Evolutionary conservation across 2,113 vertebrate genomes (phyloP), one percentile per base, ranked within the genome.

Genomic region (Gymnocephalus cernua): DNA sequence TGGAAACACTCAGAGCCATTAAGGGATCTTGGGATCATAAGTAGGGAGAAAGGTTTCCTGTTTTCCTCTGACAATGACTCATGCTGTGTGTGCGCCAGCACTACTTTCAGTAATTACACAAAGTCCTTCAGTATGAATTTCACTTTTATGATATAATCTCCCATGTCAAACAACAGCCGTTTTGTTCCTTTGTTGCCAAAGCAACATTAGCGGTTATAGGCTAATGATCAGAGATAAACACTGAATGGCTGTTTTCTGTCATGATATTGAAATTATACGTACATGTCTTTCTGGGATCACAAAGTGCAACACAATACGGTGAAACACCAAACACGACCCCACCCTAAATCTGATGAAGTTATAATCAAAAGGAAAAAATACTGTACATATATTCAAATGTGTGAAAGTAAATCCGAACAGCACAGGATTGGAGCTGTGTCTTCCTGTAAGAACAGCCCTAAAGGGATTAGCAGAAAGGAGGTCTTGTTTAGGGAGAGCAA

Each of bases 61-160:
- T 88, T 92, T 90, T 79, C 79, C 69, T 86, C 81, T 86, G 77
- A 78, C 65, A 72, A 70, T 93, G 88, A 93, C 68, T 93, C 89
- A 90, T 82, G 69, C 21, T 59, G 54, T 57, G 50, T 61, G 23
- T 29, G 64, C 50, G 86, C 89, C 91, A 93, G 74, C 70, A 32
- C 73, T 76, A 80, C 86, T 85, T 90, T 89, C 80, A 68, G 82
- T 92, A 90, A 94, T 92, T 82, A 90, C 86, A 87, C 75, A 76
- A 83, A 71, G 79, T 84, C 75, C 79, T 85, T 86, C 69, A 82
- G 87, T 89, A 92, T 91, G 70, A 89, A 86, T 85, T 88, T 88
- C 86, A 90, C 79, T 83, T 92, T 91, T 84, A 92, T 92, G 86
- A 94, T 92, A 88, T 91, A 91, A 90, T 94, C 86, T 90, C 62